Evolutionary conservation across 30 jellyfish, hydroid and myxozoan genomes (phyloP).

Genomic region (Cassiopea andromeda): DNA sequence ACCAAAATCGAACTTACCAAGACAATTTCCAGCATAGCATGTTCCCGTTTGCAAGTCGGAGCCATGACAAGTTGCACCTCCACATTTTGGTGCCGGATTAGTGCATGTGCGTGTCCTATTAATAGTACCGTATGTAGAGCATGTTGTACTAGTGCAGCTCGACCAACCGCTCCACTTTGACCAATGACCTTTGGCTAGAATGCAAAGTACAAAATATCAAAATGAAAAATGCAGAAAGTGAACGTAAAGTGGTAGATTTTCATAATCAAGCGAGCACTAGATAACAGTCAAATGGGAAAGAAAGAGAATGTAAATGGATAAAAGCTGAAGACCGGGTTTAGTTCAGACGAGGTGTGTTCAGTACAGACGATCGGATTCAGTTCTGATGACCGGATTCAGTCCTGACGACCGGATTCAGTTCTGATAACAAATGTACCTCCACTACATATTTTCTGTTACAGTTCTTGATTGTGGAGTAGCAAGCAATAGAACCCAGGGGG

Average conservation of each 20-base stretch:
- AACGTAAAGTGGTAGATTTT: background rate
- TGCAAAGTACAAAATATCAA: background rate
- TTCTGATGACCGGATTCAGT: too few species aligned
- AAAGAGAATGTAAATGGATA: too few species aligned
- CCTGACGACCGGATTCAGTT: too few species aligned
- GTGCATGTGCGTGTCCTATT: conserved; percentile 40
- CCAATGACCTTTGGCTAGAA: conserved; percentile 50
- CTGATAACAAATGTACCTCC: too few species aligned
- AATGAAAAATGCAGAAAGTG: background rate
- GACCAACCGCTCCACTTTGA: conserved; percentile 35
- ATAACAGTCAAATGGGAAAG: too few species aligned
- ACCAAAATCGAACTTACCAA: background rate
- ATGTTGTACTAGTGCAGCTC: background rate
- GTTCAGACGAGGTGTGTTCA: too few species aligned
- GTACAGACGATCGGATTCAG: too few species aligned
- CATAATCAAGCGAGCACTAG: too few species aligned
- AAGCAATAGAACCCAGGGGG: too few species aligned
- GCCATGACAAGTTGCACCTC: conserved; percentile 34
- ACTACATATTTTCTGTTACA: too few species aligned
- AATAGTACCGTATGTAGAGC: conserved; percentile 5
- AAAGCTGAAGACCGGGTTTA: too few species aligned
- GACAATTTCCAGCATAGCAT: conserved; percentile 10
- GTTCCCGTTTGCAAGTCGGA: background rate
- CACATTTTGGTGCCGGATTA: conserved; percentile 45
- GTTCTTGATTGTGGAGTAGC: too few species aligned